phyloP scores from a whole-genome alignment of 2,113 vertebrate species.

The Alligator sinensis region DNA sequence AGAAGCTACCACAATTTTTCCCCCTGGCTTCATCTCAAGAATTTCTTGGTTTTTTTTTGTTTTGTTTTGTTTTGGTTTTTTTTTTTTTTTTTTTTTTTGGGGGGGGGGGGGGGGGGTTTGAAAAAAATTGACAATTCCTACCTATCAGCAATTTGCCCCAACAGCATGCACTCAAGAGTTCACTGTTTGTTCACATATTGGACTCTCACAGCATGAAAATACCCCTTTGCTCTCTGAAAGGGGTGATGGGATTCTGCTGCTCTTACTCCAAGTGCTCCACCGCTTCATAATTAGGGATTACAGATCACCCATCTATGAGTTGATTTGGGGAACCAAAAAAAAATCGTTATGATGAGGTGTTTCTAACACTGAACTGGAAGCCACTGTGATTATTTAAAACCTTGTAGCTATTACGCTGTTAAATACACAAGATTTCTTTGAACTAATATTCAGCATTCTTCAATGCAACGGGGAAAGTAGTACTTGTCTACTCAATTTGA shows the following conservation, averaged over 20 bases:
- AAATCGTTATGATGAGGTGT: neutral
- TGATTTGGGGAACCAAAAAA: conserved; percentile 26
- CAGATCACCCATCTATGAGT: conserved; percentile 25
- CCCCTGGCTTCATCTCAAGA: no score
- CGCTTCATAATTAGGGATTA: conserved; percentile 40
- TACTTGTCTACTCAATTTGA: accelerated
- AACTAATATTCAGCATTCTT: neutral
- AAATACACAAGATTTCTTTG: neutral
- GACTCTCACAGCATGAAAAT: conserved; percentile 45
- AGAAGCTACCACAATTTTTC: no score
- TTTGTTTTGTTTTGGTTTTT: no score
- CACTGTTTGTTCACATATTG: neutral
- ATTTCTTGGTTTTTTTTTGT: no score
- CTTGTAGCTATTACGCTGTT: accelerated
- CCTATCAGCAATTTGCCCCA: neutral
- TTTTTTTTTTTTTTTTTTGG: no score
- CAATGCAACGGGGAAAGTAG: neutral
- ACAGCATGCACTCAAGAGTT: neutral
- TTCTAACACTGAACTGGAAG: neutral
- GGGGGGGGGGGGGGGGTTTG: neutral
- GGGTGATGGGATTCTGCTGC: conserved; percentile 42
- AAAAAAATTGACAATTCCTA: neutral
- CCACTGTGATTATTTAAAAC: accelerated
- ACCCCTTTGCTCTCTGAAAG: neutral
- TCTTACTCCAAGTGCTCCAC: neutral